phyloP scores from a whole-genome alignment of 1,140 invertebrate genomes.

The Tetraneura akinire region DNA sequence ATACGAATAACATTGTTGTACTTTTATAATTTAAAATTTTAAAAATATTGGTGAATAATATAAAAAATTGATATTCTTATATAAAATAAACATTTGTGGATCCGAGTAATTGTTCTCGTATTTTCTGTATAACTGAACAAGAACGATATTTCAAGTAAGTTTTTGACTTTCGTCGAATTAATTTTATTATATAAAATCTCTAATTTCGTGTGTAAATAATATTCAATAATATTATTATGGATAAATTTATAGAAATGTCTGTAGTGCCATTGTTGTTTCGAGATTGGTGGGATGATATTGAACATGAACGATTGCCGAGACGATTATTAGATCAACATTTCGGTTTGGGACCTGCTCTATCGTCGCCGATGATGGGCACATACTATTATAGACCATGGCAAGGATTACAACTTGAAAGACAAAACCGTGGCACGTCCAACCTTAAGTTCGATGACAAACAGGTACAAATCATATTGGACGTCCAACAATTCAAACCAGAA shows the following conservation, averaged over 20 bases:
- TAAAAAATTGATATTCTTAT: too few species aligned
- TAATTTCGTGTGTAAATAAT: too few species aligned
- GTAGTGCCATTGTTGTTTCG: conserved; percentile 77
- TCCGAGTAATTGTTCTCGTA: too few species aligned
- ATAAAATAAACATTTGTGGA: too few species aligned
- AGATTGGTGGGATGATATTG: conserved; percentile 80
- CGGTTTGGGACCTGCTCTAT: conserved; percentile 66
- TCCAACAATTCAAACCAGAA: conserved; percentile 81
- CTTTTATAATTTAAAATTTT: too few species aligned
- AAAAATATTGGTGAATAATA: too few species aligned
- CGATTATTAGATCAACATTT: conserved; percentile 78
- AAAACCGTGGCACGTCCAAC: conserved; percentile 70
- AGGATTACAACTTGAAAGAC: conserved; percentile 63
- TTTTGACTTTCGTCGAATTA: too few species aligned
- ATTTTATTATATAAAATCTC: too few species aligned
- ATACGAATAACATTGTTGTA: too few species aligned
- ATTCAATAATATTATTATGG: too few species aligned
- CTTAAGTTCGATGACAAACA: conserved; percentile 75
- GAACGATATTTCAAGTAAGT: too few species aligned
- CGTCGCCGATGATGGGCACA: conserved; percentile 60
- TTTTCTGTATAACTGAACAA: too few species aligned
- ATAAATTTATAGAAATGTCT: conserved; percentile 68
- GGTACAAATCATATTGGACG: conserved; percentile 75
- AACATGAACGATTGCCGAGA: conserved; percentile 65
- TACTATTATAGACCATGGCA: conserved; percentile 62